These are phyloP conservation scores for Tachystola acroxantha DNA, from an alignment of 2,888 invertebrate genomes.

Conservation along the genomic window DNA sequence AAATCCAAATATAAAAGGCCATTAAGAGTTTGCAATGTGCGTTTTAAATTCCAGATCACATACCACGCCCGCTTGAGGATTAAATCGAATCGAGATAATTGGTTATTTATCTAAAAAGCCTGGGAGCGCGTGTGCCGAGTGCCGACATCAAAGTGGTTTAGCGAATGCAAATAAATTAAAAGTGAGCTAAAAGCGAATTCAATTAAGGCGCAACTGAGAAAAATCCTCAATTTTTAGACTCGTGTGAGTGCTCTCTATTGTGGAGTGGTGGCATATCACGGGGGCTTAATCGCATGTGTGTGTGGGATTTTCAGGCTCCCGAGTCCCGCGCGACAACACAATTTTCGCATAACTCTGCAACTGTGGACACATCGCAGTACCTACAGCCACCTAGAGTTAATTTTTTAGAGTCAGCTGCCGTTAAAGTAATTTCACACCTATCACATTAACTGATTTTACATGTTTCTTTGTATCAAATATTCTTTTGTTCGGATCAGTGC, in stretches of 20 bases:
- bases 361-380: no score
- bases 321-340: background rate
- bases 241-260: constrained; percentile 17
- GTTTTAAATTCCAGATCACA: constrained; percentile 36
- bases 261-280: background rate
- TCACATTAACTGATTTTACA: no score
- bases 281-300: background rate
- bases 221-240: constrained; percentile 33
- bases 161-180: constrained; percentile 69
- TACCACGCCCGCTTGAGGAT: constrained; percentile 33
- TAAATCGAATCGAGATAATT: constrained; percentile 63
- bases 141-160: constrained; percentile 60
- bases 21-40: constrained; percentile 24
- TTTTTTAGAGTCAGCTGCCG: no score
- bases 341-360: no score
- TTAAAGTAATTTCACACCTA: no score
- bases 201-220: constrained; percentile 59
- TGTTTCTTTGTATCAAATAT: no score
- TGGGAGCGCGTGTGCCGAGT: constrained; percentile 40
- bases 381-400: no score
- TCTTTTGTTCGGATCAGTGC: no score
- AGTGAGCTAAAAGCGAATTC: constrained; percentile 61
- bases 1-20: constrained; percentile 9
- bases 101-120: constrained; percentile 67
- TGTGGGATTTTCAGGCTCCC: constrained; percentile 19